phyloP scores from a whole-genome alignment of 2,113 vertebrate genomes.

The Rostratula benghalensis region DNA sequence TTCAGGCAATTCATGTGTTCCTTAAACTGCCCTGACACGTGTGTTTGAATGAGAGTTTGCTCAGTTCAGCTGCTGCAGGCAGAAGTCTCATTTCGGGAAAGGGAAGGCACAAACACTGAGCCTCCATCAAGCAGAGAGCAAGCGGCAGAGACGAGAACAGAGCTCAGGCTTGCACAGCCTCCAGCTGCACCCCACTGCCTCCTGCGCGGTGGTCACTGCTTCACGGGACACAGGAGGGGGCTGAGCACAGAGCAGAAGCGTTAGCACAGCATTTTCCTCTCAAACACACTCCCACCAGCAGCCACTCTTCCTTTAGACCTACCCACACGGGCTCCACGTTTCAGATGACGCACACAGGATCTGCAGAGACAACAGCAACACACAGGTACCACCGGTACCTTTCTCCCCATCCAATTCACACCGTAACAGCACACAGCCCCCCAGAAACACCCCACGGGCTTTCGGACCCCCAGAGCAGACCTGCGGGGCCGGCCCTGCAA shows the following conservation, averaged over 20 bases:
- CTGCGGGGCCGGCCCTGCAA: not conserved
- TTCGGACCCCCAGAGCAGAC: not conserved
- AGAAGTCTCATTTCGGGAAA: not conserved
- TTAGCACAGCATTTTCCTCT: not conserved
- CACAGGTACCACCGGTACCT: rapidly evolving
- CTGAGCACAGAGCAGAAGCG: not conserved
- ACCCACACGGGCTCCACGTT: rapidly evolving
- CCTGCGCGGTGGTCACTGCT: not conserved
- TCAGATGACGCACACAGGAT: rapidly evolving
- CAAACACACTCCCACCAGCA: rapidly evolving
- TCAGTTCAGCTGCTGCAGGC: not conserved
- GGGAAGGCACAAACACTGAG: not conserved
- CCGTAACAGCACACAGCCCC: rapidly evolving
- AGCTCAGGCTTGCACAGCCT: not conserved
- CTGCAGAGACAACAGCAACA: rapidly evolving
- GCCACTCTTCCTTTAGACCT: rapidly evolving
- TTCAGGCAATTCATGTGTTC: not conserved
- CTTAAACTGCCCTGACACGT: rapidly evolving
- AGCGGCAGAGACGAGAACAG: not conserved
- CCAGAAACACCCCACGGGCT: not conserved
- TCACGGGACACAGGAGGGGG: rapidly evolving
- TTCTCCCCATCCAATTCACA: not conserved
- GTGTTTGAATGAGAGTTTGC: rapidly evolving
- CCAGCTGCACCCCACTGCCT: not conserved
- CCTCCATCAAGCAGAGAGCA: not conserved